A percentile compares a stretch with the other conserved stretches of the same genome.
Conservation (phyloP, 2,888 invertebrate genomes). For the Listrodromus nycthemerus region DNA sequence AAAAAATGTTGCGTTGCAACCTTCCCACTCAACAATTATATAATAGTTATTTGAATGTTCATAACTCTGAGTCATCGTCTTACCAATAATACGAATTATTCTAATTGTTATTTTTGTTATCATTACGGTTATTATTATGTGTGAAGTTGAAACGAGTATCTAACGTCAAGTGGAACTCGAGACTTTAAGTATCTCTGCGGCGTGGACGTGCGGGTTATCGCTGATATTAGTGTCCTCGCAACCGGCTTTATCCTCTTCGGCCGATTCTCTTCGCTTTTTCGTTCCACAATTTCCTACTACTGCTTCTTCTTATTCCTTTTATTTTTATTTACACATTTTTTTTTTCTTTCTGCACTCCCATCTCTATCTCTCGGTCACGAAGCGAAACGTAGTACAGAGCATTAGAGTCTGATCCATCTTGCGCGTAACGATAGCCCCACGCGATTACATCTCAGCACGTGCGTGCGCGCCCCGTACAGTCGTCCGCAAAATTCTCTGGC, state of each 20-base stretch:
- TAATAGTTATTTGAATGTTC: neutral
- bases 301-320: neutral
- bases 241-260: constrained; percentile 41
- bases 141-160: constrained; percentile 3
- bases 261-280: constrained; percentile 30
- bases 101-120: neutral
- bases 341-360: neutral
- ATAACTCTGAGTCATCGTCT: constrained; percentile 1
- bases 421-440: constrained; percentile 68
- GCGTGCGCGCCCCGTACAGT: constrained; percentile 63
- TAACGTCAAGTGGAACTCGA: constrained; percentile 7
- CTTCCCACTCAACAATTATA: neutral
- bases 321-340: neutral
- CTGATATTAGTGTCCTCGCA: constrained; percentile 41
- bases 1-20: neutral
- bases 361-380: constrained; percentile 25
- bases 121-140: neutral
- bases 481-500: constrained; percentile 56
- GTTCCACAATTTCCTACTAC: constrained; percentile 11
- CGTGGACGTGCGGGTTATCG: constrained; percentile 42
- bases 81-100: constrained; percentile 13
- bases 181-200: constrained; percentile 35
- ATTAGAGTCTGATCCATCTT: constrained; percentile 70
- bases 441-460: constrained; percentile 71
- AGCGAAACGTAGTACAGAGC: constrained; percentile 53